Conservation (phyloP, 2,888 invertebrate species). For the Ecliptopera silaceata region DNA sequence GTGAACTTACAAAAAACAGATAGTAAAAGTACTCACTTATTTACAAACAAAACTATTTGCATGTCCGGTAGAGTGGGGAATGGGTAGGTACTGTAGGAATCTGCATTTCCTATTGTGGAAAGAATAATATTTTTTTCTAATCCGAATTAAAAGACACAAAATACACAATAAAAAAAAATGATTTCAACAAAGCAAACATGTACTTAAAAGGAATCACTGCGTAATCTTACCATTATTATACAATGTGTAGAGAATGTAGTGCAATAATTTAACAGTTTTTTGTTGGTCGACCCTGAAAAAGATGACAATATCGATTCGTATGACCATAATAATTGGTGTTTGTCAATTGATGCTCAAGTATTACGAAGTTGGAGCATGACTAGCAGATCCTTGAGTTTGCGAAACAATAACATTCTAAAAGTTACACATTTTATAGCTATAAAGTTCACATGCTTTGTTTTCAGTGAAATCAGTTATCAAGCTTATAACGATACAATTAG, state of each 20-base stretch:
- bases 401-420: conserved; percentile 8
- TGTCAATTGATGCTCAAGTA: conserved; percentile 12
- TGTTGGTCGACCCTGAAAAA: neutral
- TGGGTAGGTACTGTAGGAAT: too few species aligned
- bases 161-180: too few species aligned
- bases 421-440: neutral
- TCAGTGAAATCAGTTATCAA: neutral
- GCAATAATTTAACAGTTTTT: neutral
- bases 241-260: neutral
- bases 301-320: neutral
- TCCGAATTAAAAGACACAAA: too few species aligned
- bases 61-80: too few species aligned
- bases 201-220: too few species aligned
- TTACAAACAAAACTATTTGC: too few species aligned
- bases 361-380: conserved; percentile 11
- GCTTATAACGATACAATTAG: neutral
- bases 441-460: neutral
- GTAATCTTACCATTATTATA: too few species aligned
- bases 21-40: too few species aligned
- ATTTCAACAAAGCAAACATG: too few species aligned
- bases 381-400: conserved; percentile 23
- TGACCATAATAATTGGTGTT: neutral
- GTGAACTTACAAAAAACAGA: too few species aligned
- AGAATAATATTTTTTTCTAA: too few species aligned
- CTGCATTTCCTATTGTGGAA: too few species aligned